phyloP scores from a whole-genome alignment of 2,113 vertebrate species.

The Mionectes macconnelli region DNA sequence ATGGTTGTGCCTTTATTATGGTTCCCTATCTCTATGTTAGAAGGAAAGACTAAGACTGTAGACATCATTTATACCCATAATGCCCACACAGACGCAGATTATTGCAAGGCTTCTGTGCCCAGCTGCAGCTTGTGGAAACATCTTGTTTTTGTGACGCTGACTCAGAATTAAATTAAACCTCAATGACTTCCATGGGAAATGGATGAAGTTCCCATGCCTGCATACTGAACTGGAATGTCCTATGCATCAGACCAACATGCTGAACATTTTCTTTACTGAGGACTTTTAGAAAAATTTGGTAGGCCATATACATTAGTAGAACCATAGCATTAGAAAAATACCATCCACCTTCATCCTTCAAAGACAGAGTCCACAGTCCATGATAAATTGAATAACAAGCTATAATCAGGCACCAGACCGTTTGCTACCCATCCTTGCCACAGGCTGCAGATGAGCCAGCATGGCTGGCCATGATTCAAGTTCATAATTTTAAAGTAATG shows the following conservation, averaged over 20 bases:
- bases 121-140: neutral
- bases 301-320: neutral
- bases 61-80: neutral
- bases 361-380: neutral
- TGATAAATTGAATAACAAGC: neutral
- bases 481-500: neutral
- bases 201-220: neutral
- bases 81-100: neutral
- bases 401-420: neutral
- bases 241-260: neutral
- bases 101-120: neutral
- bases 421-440: neutral
- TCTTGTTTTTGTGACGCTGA: neutral
- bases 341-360: neutral
- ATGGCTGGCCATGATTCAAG: neutral
- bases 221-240: neutral
- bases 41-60: neutral
- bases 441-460: neutral
- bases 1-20: neutral
- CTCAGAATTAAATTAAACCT: neutral
- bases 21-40: neutral
- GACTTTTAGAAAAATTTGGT: neutral
- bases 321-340: neutral
- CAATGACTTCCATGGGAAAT: neutral
- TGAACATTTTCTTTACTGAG: neutral